Base-by-base conservation (phyloP, 2,797 vertebrate genomes). In the Triplophysa bombifrons region DNA sequence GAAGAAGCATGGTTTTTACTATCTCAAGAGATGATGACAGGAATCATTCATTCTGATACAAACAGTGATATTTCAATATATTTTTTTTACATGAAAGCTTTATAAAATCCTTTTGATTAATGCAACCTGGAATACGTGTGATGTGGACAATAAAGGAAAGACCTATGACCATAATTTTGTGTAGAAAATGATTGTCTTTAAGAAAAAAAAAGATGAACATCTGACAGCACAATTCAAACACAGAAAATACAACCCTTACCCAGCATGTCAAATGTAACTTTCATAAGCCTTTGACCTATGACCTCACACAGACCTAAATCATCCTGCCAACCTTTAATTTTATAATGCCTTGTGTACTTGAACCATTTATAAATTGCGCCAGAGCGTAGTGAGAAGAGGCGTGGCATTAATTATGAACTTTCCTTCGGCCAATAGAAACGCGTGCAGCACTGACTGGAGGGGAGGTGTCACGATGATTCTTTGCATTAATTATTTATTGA, bases 91-190 rank as follows among this genome's bases (percentile, higher is more conserved):
- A 22, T 67, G 50, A 14, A 41, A 61, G 44, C 55, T 56, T 72
- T 66, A 73, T 67, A 56, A 53, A 27, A 65, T 34, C 48, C 50
- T 80, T 73, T 58, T 0, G 41, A 64, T 30, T 22, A 80, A 30
- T 73, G 51, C 70, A 72, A 66, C n/a, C 34, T 72, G 50, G 34
- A 72, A 70, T 64, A 78, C 25, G 46, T 72, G 66, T 80, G 70
- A 73, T 73, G 77, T 80, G 70, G 41, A 73, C 55, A 78, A 80
- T 79, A 72, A 79, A 72, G 34, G 34, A 72, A 72, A 71, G 50
- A 61, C 20, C 56, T 63, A 51, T 71, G 44, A 71, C 67, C 41
- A n/a, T 63, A 63, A 61, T 25, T 4, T 51, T 13, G 4, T 71
- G 38, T 25, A 22, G 38, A 30, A 55, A 58, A 48, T 30, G 0